Percentiles rank a stretch among this genome's conserved stretches.
Evolutionary conservation across 2,888 invertebrate species (phyloP).

Genomic region (Ecliptopera silaceata): DNA sequence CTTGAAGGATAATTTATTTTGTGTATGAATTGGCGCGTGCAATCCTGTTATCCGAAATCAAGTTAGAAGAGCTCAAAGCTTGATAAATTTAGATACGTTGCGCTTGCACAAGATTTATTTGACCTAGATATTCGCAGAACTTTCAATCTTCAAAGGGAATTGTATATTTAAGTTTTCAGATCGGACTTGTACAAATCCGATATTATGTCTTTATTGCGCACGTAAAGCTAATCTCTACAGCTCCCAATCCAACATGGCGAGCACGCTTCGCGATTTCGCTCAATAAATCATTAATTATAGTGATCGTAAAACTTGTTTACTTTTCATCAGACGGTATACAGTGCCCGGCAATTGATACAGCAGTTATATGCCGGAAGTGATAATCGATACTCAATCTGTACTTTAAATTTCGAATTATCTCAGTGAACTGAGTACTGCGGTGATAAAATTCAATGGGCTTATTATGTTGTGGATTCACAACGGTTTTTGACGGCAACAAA

Average conservation of each 20-base stretch:
- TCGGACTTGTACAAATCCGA: constrained; percentile 15
- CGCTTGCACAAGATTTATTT: neutral
- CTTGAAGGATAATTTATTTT: neutral
- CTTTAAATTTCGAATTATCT: too few relatives aligned
- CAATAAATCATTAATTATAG: constrained; percentile 34
- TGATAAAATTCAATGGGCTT: too few relatives aligned
- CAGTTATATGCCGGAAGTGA: neutral
- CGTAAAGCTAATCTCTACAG: constrained; percentile 21
- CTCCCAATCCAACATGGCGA: constrained; percentile 17
- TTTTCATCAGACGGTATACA: constrained; percentile 29
- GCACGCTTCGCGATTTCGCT: constrained; percentile 31
- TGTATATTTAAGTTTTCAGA: neutral
- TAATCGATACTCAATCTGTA: neutral
- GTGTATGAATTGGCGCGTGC: neutral
- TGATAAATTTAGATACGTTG: too few relatives aligned
- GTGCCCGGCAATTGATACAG: constrained; percentile 6
- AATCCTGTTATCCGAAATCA: neutral
- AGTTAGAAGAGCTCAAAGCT: too few relatives aligned
- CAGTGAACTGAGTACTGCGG: too few relatives aligned
- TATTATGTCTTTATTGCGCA: constrained; percentile 28
- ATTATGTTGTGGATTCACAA: too few relatives aligned
- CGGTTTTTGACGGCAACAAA: too few relatives aligned
- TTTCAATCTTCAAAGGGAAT: neutral
- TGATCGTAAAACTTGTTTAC: constrained; percentile 35
- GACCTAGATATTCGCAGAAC: neutral